Evolutionary conservation across 2,888 invertebrate species (phyloP).

Genomic region (Synanthedon tipuliformis): DNA sequence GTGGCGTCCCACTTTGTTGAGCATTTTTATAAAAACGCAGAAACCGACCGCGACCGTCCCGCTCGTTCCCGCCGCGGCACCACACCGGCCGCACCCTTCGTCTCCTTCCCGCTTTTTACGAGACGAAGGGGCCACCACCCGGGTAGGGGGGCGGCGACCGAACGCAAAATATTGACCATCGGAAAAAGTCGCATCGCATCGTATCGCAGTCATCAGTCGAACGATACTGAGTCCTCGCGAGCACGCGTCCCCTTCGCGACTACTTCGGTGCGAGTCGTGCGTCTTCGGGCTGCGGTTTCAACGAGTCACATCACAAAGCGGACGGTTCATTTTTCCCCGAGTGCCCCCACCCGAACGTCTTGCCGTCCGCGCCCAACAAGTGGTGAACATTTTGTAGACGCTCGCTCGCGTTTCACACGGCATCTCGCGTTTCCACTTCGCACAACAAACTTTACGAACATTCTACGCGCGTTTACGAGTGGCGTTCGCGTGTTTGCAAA

Average conservation of each 20-base stretch:
- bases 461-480: conserved; percentile 50
- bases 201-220: conserved; percentile 55
- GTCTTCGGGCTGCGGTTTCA: conserved; percentile 66
- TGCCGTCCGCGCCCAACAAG: conserved; percentile 59
- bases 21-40: conserved; percentile 71
- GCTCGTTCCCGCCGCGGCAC: conserved; percentile 58
- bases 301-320: conserved; percentile 26
- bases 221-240: conserved; percentile 65
- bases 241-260: conserved; percentile 55
- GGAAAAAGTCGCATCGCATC: conserved; percentile 72
- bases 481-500: conserved; percentile 32
- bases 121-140: conserved; percentile 66
- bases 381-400: conserved; percentile 35
- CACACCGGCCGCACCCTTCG: conserved; percentile 61
- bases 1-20: conserved; percentile 50
- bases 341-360: conserved; percentile 58
- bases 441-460: conserved; percentile 45
- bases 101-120: conserved; percentile 72
- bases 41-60: conserved; percentile 62
- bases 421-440: conserved; percentile 59
- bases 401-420: conserved; percentile 43
- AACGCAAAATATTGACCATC: conserved; percentile 73
- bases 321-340: conserved; percentile 52
- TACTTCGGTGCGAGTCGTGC: conserved; percentile 60
- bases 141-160: conserved; percentile 66